Conservation (phyloP, 2,888 invertebrate genomes). For the Pardosa pseudoannulata region DNA sequence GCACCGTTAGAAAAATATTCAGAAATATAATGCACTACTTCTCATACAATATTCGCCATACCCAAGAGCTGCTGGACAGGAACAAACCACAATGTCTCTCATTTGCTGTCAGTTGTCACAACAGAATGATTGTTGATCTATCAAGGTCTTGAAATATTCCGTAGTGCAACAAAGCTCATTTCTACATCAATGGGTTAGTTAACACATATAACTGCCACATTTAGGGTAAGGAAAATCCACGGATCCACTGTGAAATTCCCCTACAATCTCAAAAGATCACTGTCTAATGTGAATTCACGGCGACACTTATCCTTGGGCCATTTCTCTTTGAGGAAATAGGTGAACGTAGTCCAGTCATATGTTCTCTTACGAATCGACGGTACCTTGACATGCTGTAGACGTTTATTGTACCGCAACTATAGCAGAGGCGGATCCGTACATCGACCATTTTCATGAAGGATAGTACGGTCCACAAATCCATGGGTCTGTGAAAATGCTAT, state of each 20-base stretch:
- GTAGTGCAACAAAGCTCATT: not conserved
- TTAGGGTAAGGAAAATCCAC: not conserved
- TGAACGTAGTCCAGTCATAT: not conserved
- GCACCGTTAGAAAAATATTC: no score
- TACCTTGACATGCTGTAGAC: not conserved
- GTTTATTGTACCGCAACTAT: slow-evolving; percentile 22
- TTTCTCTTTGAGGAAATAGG: not conserved
- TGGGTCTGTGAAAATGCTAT: no score
- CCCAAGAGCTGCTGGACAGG: not conserved
- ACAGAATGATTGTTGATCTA: not conserved
- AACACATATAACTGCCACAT: not conserved
- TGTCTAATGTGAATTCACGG: not conserved
- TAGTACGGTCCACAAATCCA: no score
- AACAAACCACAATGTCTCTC: not conserved
- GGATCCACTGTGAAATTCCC: not conserved
- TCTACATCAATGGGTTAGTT: not conserved
- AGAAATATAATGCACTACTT: no score
- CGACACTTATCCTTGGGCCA: not conserved
- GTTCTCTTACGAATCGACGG: not conserved
- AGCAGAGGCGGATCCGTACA: slow-evolving; percentile 26
- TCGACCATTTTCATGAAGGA: no score
- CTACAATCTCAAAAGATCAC: not conserved
- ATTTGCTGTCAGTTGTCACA: not conserved
- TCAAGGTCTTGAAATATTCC: not conserved
- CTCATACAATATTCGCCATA: not conserved